Evolutionary conservation across 2,888 invertebrate species (phyloP), one percentile per base, ranked within the genome.

Genomic region (Himalopsyche tibetana): DNA sequence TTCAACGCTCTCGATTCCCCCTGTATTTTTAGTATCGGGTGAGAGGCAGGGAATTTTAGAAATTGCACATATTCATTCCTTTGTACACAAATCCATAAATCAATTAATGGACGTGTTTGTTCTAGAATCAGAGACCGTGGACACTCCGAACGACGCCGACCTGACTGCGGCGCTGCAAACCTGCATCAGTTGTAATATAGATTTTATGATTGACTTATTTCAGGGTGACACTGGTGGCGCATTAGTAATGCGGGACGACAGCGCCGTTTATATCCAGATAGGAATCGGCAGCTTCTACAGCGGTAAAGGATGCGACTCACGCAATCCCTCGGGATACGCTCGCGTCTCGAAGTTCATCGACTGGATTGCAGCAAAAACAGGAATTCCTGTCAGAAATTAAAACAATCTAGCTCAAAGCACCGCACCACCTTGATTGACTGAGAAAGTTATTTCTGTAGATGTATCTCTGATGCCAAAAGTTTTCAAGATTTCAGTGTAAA

Each of bases 191-290:
- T 82, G 42, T 63, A 40, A 1, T 40, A 6, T 6, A 40, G 6
- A 40, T 6, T 40, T 2, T 40, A 2, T 6, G 5, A 6, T 6
- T 5, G 1, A 40, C 40, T 15, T 86, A 42, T 38, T 84, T 4
- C 90, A 93, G 93, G 93, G 93, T 84, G 93, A 93, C 90, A 92
- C 92, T 88, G 0, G 55, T 89, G 2, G 92, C 91, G 17, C 93
- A 0, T 85, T 88, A 0, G 38, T 86, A 5, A n/a, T 84, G 40
- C 36, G 74, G 3, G 82, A 82, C 2, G 2, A 56, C 0, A 92
- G 92, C 2, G 45, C 9, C 4, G 55, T 9, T 0, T 40, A 89
- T 12, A 90, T 91, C 0, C 90, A 91, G 84, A 89, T 92, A 0
- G 92, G 92, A 40, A 89, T 93, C 3, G 88, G 91, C 0, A 92